These are phyloP conservation scores for Brachylomia viminalis DNA, from an alignment of 2,888 invertebrate genomes.

Conservation along the genomic window DNA sequence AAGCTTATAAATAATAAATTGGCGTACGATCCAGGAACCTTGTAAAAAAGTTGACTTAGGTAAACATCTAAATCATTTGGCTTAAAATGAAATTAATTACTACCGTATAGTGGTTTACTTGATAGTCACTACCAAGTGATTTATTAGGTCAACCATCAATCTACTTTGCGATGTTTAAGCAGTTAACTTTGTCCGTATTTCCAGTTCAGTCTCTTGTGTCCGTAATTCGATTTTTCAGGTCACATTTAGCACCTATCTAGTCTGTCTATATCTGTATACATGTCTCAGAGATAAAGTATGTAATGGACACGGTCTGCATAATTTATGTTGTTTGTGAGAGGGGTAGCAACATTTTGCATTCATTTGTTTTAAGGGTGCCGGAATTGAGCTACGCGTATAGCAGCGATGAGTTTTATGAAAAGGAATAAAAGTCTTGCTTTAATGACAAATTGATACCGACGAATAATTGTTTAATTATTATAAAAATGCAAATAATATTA, in stretches of 20 bases:
- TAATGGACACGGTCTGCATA: conserved; percentile 80
- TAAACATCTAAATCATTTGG: too few relatives aligned
- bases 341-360: conserved; percentile 77
- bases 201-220: conserved; percentile 6
- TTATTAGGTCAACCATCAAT: background rate
- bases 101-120: background rate
- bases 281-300: conserved; percentile 76
- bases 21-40: background rate
- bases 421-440: background rate
- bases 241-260: conserved; percentile 31
- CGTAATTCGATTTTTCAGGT: conserved; percentile 24
- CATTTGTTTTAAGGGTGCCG: conserved; percentile 71
- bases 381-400: conserved; percentile 58
- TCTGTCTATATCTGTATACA: conserved; percentile 24
- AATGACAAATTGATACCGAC: background rate
- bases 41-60: background rate
- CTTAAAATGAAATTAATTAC: background rate
- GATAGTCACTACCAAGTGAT: background rate
- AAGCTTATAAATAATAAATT: too few relatives aligned
- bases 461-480: background rate
- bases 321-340: conserved; percentile 78
- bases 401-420: conserved; percentile 38
- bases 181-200: conserved; percentile 4
- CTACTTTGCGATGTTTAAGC: background rate
- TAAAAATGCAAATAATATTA: too few relatives aligned